Percentiles rank a stretch among this genome's conserved stretches.
Evolutionary conservation across 2,797 vertebrate genomes (phyloP).

Genomic region (Darevskia nairensis): DNA sequence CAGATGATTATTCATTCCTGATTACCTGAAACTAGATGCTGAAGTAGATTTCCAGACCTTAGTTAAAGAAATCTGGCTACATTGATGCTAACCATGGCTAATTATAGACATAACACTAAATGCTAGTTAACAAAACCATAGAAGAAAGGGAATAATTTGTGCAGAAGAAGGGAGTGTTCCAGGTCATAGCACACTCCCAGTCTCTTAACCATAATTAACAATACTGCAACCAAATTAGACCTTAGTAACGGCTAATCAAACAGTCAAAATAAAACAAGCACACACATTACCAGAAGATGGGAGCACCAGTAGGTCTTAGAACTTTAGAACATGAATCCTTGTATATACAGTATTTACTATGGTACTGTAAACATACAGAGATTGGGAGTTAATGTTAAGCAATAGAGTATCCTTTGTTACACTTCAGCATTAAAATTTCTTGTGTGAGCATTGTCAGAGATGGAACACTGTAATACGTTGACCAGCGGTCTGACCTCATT

Average conservation of each 20-base stretch:
- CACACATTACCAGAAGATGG: background rate
- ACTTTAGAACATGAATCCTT: background rate
- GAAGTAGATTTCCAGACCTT: background rate
- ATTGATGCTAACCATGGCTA: background rate
- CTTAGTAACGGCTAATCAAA: background rate
- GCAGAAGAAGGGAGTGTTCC: background rate
- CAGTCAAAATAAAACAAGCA: background rate
- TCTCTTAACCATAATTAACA: background rate
- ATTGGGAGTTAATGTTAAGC: background rate
- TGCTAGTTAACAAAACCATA: background rate
- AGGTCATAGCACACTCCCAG: background rate
- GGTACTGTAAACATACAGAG: background rate
- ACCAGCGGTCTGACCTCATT: background rate
- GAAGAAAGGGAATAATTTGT: background rate
- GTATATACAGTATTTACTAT: background rate
- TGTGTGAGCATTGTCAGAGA: background rate
- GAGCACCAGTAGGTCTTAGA: background rate
- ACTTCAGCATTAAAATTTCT: background rate
- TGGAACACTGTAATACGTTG: background rate
- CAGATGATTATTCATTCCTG: background rate
- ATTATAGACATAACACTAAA: background rate
- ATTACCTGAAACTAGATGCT: background rate
- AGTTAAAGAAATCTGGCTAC: background rate
- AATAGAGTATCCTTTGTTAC: background rate
- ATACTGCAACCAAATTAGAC: background rate